Evolutionary conservation across 1,140 invertebrate species (phyloP).

Genomic region (Gonioctena quinquepunctata): DNA sequence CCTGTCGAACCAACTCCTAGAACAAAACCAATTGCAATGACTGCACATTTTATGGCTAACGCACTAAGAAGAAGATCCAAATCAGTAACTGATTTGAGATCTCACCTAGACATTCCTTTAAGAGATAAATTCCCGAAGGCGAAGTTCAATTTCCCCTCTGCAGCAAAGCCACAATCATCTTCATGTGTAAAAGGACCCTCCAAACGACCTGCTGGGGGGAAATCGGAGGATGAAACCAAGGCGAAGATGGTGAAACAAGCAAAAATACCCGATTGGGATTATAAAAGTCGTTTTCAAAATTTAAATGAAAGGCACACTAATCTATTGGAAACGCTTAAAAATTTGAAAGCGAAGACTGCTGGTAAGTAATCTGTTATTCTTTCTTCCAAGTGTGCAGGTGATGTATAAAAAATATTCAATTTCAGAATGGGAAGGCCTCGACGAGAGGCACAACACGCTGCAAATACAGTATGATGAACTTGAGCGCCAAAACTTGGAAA

Average conservation of each 20-base stretch:
- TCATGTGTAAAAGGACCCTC: background rate
- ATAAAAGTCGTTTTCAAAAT: constrained; percentile 28
- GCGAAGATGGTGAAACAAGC: constrained; percentile 20
- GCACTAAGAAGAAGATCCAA: constrained; percentile 6
- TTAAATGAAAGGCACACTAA: constrained; percentile 21
- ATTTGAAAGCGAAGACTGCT: constrained; percentile 10
- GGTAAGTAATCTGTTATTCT: constrained; percentile 15
- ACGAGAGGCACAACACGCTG: background rate
- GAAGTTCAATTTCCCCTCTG: too few species aligned
- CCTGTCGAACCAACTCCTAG: background rate
- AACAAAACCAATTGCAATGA: constrained; percentile 4
- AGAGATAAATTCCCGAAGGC: background rate
- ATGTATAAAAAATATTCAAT: background rate
- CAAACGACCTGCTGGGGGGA: background rate
- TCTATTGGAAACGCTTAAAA: constrained; percentile 11
- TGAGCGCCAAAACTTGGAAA: background rate
- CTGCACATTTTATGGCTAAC: background rate
- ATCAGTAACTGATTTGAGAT: constrained; percentile 19
- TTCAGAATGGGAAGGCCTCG: constrained; percentile 16
- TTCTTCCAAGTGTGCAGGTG: background rate
- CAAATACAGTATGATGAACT: constrained; percentile 17
- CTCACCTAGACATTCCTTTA: too few species aligned
- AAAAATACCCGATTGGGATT: constrained; percentile 36
- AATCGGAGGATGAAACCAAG: constrained; percentile 17
- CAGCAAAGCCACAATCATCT: too few species aligned